phyloP scores from a whole-genome alignment of 2,113 vertebrate species.

The Lepus americanus region DNA sequence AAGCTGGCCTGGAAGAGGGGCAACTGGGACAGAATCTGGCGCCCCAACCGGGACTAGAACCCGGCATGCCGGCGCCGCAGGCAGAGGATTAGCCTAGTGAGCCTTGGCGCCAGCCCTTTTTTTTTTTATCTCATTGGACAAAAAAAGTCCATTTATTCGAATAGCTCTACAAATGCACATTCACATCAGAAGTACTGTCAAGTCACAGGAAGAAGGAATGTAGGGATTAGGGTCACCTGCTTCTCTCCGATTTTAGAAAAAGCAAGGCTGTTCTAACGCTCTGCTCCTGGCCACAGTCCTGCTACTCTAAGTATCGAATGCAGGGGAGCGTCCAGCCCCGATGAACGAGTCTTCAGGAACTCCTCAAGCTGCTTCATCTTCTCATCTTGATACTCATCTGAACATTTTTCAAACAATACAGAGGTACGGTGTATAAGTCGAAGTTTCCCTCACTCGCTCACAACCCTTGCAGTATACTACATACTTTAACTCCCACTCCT shows the following conservation, averaged over 20 bases:
- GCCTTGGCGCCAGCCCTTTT: too few relatives aligned
- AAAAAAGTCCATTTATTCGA: conserved; percentile 30
- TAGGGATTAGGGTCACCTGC: not conserved
- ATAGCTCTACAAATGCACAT: not conserved
- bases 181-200: conserved; percentile 8
- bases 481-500: not conserved
- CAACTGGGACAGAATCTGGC: too few relatives aligned
- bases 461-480: not conserved
- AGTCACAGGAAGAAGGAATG: not conserved
- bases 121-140: not conserved
- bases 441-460: conserved; percentile 25
- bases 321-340: not conserved
- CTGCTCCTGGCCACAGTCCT: not conserved
- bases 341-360: not conserved
- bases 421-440: not conserved
- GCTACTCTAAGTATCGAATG: not conserved
- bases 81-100: too few relatives aligned
- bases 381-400: not conserved
- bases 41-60: too few relatives aligned
- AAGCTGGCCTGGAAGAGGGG: too few relatives aligned
- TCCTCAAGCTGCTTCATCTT: conserved; percentile 60
- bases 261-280: not conserved
- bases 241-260: not conserved
- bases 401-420: not conserved
- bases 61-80: too few relatives aligned